Evolutionary conservation across 2,797 vertebrate species (phyloP).

Genomic region (Atherinosoma microstoma): DNA sequence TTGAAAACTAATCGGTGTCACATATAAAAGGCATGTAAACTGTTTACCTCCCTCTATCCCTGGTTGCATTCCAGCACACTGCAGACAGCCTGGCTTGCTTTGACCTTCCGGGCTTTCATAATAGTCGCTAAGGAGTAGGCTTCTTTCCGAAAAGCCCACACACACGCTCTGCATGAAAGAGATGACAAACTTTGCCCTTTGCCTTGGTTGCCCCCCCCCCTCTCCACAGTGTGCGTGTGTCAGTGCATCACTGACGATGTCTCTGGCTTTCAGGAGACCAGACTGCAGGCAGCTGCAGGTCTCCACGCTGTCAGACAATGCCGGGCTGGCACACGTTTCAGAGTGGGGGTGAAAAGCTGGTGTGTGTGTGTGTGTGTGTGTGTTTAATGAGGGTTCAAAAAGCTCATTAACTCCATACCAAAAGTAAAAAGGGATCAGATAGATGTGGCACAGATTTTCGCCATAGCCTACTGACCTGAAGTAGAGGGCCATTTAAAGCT

Average conservation of each 20-base stretch:
- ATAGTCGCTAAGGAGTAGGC: slow-evolving; percentile 47
- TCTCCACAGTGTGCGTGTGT: slow-evolving; percentile 33
- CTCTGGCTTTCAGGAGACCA: slow-evolving; percentile 57
- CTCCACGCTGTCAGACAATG: slow-evolving; percentile 72
- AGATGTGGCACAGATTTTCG: slow-evolving; percentile 50
- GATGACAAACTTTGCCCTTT: slow-evolving; percentile 66
- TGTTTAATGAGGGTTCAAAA: slow-evolving; percentile 77
- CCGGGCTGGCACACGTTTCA: slow-evolving; percentile 62
- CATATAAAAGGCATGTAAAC: slow-evolving; percentile 50
- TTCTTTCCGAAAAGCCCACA: slow-evolving; percentile 20
- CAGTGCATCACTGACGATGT: slow-evolving; percentile 50
- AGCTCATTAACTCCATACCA: slow-evolving; percentile 82
- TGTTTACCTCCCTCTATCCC: slow-evolving; percentile 50
- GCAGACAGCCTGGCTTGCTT: slow-evolving; percentile 49
- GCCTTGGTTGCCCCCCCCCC: slow-evolving; percentile 35
- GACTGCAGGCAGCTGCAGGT: slow-evolving; percentile 78
- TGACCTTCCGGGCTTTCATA: slow-evolving; percentile 64
- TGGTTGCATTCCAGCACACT: slow-evolving; percentile 67
- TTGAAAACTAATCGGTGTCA: slow-evolving; percentile 24
- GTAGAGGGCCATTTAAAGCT: slow-evolving; percentile 20
- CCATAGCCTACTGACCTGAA: slow-evolving; percentile 36
- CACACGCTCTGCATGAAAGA: slow-evolving; percentile 27
- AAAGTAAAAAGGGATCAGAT: slow-evolving; percentile 69
- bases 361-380: slow-evolving; percentile 36
- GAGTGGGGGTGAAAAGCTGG: slow-evolving; percentile 55